phyloP scores from a whole-genome alignment of 1,140 invertebrate species.

The Cryptotermes secundus region DNA sequence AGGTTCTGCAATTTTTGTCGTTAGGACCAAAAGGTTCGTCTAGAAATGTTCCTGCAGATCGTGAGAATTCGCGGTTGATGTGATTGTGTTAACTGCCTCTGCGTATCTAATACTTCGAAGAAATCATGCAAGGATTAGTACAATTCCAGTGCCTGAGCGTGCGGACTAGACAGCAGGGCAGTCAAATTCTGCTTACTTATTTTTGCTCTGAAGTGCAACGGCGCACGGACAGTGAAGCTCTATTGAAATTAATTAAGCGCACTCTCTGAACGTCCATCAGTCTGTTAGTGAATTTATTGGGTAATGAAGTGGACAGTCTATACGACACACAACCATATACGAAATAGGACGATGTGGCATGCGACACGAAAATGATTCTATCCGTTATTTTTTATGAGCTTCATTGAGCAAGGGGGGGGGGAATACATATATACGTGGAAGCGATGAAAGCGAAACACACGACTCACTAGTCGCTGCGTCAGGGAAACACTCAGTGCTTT shows the following conservation, averaged over 20 bases:
- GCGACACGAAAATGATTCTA: conserved; percentile 11
- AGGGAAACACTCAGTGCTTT: neutral
- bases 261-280: neutral
- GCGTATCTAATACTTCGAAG: too few species aligned
- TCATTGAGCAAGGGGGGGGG: neutral
- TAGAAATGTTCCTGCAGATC: too few species aligned
- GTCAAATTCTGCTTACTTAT: neutral
- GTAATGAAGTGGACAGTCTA: neutral
- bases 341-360: neutral
- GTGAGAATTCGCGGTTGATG: too few species aligned
- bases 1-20: too few species aligned
- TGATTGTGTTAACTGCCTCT: too few species aligned
- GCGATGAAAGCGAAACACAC: neutral
- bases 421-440: neutral
- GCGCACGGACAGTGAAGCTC: neutral
- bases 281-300: conserved; percentile 2
- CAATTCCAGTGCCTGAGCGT: too few species aligned
- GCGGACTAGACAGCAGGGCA: too few species aligned
- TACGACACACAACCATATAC: neutral
- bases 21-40: too few species aligned
- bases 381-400: neutral
- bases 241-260: conserved; percentile 13
- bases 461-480: neutral
- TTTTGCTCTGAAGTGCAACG: neutral
- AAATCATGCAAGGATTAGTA: too few species aligned